phyloP scores from a whole-genome alignment of 2,888 invertebrate genomes.

The Ophonus ardosiacus region DNA sequence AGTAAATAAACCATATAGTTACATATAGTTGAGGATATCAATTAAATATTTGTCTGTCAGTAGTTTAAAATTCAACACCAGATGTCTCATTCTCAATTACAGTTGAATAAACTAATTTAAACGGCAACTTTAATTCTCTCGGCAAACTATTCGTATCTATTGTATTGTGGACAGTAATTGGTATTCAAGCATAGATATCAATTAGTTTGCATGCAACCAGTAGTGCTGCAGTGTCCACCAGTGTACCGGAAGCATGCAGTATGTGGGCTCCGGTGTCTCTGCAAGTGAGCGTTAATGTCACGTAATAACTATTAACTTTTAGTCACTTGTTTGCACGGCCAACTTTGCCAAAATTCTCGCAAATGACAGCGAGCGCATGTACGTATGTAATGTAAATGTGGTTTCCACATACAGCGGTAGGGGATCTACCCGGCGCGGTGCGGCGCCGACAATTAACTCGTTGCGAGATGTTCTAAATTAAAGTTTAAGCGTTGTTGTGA shows the following conservation, averaged over 20 bases:
- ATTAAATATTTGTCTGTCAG: too few species aligned
- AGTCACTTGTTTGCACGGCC: slow-evolving; percentile 18
- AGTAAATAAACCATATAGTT: too few species aligned
- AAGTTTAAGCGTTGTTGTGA: slow-evolving; percentile 59
- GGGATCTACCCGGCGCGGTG: background rate
- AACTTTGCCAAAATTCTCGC: slow-evolving; percentile 37
- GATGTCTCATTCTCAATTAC: too few species aligned
- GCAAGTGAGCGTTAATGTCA: slow-evolving; percentile 23
- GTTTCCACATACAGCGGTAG: slow-evolving; percentile 4
- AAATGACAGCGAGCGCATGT: slow-evolving; percentile 38
- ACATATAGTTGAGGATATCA: too few species aligned
- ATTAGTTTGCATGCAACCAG: too few species aligned
- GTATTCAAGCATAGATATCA: too few species aligned
- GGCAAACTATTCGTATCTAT: too few species aligned
- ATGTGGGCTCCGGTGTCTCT: background rate
- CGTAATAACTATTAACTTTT: slow-evolving; percentile 48
- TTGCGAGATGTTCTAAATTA: slow-evolving; percentile 58
- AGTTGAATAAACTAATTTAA: too few species aligned
- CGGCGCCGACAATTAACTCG: slow-evolving; percentile 54
- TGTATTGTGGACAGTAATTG: too few species aligned
- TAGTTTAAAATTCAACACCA: too few species aligned
- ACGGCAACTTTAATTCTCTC: too few species aligned
- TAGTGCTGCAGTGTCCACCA: background rate
- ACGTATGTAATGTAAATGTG: slow-evolving; percentile 50
- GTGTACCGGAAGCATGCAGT: background rate